Conservation (phyloP, 2,888 invertebrate genomes). For the Drosophila macrothrix region DNA sequence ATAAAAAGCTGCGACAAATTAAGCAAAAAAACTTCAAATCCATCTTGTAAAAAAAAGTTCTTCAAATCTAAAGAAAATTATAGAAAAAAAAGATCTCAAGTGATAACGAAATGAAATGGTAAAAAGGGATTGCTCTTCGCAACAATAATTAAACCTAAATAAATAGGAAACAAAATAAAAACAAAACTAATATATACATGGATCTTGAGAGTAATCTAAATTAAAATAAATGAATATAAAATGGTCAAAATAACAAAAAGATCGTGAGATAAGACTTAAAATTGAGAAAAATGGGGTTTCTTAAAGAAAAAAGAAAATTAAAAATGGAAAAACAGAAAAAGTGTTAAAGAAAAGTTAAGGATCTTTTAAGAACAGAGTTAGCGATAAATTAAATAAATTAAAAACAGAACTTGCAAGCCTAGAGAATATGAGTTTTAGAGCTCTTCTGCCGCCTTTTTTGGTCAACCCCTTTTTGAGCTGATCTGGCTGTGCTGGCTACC, state of each 20-base stretch:
- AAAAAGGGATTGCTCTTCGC: not conserved
- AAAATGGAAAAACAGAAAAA: not conserved
- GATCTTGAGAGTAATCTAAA: not conserved
- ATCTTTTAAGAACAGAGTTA: not conserved
- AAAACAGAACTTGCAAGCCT: constrained; percentile 1
- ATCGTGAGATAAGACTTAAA: not conserved
- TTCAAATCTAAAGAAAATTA: not conserved
- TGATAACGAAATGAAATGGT: not conserved
- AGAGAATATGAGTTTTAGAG: not conserved
- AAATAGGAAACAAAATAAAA: not conserved
- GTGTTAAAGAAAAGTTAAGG: not conserved
- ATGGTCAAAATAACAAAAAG: not conserved
- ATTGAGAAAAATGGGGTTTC: not conserved
- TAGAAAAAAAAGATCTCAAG: not conserved
- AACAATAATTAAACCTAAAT: not conserved
- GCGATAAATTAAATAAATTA: not conserved
- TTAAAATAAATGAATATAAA: not conserved
- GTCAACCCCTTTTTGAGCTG: constrained; percentile 7
- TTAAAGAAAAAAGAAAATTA: not conserved
- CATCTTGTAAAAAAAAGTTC: constrained; percentile 11
- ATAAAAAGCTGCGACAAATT: constrained; percentile 59
- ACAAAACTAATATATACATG: too few relatives aligned
- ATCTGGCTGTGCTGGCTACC: constrained; percentile 6
- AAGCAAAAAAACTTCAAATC: constrained; percentile 22
- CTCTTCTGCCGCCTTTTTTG: constrained; percentile 2